Conservation (phyloP, 2,888 invertebrate species). For the Panorpa germanica region DNA sequence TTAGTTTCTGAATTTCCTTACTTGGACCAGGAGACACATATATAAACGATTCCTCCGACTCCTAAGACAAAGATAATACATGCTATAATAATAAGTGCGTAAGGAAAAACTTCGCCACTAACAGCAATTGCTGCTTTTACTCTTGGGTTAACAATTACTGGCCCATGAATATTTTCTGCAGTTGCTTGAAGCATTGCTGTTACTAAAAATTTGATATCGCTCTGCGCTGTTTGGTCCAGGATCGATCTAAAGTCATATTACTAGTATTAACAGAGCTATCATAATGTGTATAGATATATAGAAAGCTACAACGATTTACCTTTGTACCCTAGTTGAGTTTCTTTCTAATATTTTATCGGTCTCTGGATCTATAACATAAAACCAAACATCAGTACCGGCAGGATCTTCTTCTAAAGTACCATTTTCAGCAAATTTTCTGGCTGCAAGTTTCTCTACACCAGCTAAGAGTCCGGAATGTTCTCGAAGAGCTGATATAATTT, state of each 20-base stretch:
- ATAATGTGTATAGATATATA: not conserved
- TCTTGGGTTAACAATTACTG: constrained; percentile 25
- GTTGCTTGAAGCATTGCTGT: constrained; percentile 47
- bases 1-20: constrained; percentile 22
- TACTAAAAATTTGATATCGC: constrained; percentile 46
- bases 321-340: constrained; percentile 49
- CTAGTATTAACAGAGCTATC: constrained; percentile 1
- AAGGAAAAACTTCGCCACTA: constrained; percentile 61
- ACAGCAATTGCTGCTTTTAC: constrained; percentile 31
- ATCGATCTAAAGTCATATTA: constrained; percentile 26
- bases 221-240: constrained; percentile 38
- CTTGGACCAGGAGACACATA: constrained; percentile 89
- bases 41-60: constrained; percentile 76
- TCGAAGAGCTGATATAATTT: constrained; percentile 39
- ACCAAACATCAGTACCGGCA: constrained; percentile 69
- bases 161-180: constrained; percentile 43
- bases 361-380: constrained; percentile 66
- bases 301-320: constrained; percentile 27
- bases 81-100: constrained; percentile 74
- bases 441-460: constrained; percentile 69
- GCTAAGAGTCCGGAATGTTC: constrained; percentile 55
- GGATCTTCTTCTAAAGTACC: constrained; percentile 50
- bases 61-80: constrained; percentile 78
- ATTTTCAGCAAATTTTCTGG: constrained; percentile 53
- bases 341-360: constrained; percentile 54